These are phyloP conservation scores for Anabacerthia variegaticeps DNA, from an alignment of 2,797 vertebrate genomes.

Conservation along the genomic window DNA sequence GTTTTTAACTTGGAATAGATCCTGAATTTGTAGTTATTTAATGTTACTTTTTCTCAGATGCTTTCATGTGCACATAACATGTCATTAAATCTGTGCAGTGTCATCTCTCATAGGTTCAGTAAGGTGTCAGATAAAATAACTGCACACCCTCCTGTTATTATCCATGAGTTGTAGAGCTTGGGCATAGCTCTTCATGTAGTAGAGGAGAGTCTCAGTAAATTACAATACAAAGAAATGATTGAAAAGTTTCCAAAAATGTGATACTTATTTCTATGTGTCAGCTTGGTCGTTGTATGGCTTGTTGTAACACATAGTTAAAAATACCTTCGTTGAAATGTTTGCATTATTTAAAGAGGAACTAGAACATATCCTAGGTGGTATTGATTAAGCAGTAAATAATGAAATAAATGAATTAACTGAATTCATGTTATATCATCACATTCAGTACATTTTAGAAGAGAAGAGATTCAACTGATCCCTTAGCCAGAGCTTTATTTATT, in stretches of 20 bases:
- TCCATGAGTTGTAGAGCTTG: not conserved
- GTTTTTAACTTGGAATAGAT: not conserved
- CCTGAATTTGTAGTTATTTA: not conserved
- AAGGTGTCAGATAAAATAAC: not conserved
- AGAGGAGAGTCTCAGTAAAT: not conserved
- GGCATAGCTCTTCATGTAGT: not conserved
- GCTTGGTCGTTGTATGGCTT: not conserved
- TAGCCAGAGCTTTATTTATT: not conserved
- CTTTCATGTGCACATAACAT: not conserved
- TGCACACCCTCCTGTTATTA: not conserved
- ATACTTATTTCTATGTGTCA: not conserved
- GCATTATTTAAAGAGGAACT: not conserved
- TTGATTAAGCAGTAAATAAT: not conserved
- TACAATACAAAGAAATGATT: not conserved
- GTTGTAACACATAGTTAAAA: not conserved
- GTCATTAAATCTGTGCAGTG: not conserved
- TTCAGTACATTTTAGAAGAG: not conserved
- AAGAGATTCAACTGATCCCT: not conserved
- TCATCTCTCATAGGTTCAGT: not conserved
- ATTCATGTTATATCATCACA: accelerated
- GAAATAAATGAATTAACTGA: not conserved
- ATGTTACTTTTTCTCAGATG: not conserved
- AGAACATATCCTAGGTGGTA: not conserved
- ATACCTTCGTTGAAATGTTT: not conserved
- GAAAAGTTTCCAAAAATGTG: not conserved